These are phyloP conservation scores for Oncorhynchus mykiss DNA, from an alignment of 2,113 vertebrate species.

Conservation along the genomic window DNA sequence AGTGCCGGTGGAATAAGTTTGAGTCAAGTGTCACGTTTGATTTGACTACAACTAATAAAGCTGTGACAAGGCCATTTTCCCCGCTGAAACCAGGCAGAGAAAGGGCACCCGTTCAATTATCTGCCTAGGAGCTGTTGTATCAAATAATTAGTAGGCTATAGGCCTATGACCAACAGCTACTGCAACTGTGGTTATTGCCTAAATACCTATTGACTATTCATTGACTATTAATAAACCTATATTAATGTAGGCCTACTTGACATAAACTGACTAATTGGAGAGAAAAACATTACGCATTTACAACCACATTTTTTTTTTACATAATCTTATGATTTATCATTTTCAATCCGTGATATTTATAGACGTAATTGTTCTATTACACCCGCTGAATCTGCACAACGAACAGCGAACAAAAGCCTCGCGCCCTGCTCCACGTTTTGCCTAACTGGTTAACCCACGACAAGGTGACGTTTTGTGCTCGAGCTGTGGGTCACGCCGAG, in stretches of 20 bases:
- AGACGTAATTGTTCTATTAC: background rate
- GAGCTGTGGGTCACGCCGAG: conserved; percentile 65
- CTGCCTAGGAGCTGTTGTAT: background rate
- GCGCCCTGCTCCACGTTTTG: conserved; percentile 40
- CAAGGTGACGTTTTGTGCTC: conserved; percentile 59
- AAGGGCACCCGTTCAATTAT: conserved; percentile 8
- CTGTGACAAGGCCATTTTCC: conserved; percentile 28
- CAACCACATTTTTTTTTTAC: background rate
- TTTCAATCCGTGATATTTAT: background rate
- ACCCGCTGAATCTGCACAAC: background rate
- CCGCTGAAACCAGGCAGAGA: conserved; percentile 7
- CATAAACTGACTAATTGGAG: background rate
- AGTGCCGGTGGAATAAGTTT: conserved; percentile 23
- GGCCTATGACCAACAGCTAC: background rate
- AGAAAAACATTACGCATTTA: background rate
- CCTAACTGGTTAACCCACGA: conserved; percentile 68
- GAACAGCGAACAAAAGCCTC: conserved; percentile 26
- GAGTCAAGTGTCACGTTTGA: conserved; percentile 44
- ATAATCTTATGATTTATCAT: background rate
- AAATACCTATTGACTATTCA: background rate
- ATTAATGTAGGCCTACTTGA: background rate
- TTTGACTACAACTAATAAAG: conserved; percentile 40
- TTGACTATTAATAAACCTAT: background rate
- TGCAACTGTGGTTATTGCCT: background rate
- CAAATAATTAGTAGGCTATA: background rate